Evolutionary conservation across 2,797 vertebrate genomes (phyloP).

Genomic region (Esox masquinongy): DNA sequence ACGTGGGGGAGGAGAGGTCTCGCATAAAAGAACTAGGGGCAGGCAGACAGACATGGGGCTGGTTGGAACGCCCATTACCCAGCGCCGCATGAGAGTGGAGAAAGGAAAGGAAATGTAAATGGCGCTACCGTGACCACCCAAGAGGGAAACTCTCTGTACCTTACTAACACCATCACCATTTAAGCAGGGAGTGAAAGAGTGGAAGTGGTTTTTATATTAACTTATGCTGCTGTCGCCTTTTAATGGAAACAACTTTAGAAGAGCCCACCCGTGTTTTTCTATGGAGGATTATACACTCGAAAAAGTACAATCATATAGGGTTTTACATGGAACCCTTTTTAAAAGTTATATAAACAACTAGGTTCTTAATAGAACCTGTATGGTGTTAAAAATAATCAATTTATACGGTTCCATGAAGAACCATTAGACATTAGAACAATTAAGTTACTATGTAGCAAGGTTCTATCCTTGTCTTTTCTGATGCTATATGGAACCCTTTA

Average conservation of each 20-base stretch:
- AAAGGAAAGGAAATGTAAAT: slow-evolving; percentile 54
- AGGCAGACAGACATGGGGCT: not conserved
- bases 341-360: too few species aligned
- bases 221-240: not conserved
- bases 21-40: not conserved
- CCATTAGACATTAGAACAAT: too few species aligned
- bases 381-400: too few species aligned
- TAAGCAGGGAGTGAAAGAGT: slow-evolving; percentile 20
- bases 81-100: slow-evolving; percentile 55
- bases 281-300: not conserved
- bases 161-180: slow-evolving; percentile 3
- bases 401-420: too few species aligned
- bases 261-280: not conserved
- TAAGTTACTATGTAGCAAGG: too few species aligned
- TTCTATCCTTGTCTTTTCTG: too few species aligned
- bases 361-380: too few species aligned
- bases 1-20: not conserved
- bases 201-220: slow-evolving; percentile 2
- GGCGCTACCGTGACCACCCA: slow-evolving; percentile 56
- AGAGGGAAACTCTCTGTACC: slow-evolving; percentile 33
- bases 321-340: too few species aligned
- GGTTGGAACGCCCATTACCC: slow-evolving; percentile 50
- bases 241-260: not conserved
- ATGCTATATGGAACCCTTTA: too few species aligned
- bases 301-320: too few species aligned